Conservation (phyloP, 1,140 invertebrate genomes). For the Saccostrea glomerata region DNA sequence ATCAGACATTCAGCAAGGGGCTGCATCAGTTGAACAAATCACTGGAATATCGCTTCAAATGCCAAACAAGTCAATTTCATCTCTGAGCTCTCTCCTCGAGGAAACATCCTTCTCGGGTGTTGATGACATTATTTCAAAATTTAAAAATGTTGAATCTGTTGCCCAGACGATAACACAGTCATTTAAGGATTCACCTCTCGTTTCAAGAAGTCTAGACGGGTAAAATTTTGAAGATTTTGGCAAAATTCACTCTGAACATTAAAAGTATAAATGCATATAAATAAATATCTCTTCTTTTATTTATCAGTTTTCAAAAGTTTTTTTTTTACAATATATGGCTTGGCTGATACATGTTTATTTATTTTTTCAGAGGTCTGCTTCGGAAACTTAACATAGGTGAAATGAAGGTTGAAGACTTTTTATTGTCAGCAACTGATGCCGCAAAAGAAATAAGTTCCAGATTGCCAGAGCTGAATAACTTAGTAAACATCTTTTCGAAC, state of each 20-base stretch:
- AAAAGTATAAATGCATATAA: no score
- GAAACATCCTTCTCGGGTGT: neutral
- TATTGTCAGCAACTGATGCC: neutral
- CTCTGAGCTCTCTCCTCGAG: neutral
- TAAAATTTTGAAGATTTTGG: neutral
- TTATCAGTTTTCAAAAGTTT: neutral
- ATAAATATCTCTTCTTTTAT: no score
- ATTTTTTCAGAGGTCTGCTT: neutral
- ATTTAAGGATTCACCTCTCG: neutral
- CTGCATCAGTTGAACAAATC: neutral
- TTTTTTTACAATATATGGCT: neutral
- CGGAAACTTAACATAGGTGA: neutral
- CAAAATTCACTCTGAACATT: no score
- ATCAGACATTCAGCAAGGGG: neutral
- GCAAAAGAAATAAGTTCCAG: neutral
- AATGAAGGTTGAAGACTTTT: neutral
- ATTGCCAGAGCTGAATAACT: neutral
- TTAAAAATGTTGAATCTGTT: neutral
- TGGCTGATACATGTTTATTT: neutral
- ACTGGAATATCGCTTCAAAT: neutral
- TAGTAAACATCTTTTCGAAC: neutral
- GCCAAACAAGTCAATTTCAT: neutral
- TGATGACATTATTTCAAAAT: neutral
- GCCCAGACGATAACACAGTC: neutral
- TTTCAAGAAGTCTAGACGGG: neutral